Percentiles rank a stretch among this genome's conserved stretches.
phyloP scores from a whole-genome alignment of 53 echinoderm and acorn worm genomes.

The Hippasteria phrygiana region DNA sequence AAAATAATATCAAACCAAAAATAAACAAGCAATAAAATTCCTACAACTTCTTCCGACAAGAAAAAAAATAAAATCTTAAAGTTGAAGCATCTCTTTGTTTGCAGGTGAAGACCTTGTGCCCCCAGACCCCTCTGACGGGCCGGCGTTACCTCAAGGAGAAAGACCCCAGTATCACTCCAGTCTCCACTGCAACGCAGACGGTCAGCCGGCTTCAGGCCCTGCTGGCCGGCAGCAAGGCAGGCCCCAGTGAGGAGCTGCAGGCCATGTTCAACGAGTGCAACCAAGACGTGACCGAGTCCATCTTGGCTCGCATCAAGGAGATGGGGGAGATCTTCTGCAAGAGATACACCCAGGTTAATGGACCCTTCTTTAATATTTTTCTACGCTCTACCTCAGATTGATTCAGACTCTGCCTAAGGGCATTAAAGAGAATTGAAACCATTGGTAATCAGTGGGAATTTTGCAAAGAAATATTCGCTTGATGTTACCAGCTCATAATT shows the following conservation, averaged over 20 bases:
- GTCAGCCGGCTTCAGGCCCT: constrained; percentile 95
- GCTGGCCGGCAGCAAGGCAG: constrained; percentile 80
- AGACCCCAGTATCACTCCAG: constrained; percentile 83
- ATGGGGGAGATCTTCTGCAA: constrained; percentile 94
- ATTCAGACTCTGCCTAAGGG: too few species aligned
- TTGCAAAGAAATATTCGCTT: too few species aligned
- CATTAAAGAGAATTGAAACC: too few species aligned
- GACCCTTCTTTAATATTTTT: background rate
- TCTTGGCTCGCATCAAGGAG: constrained; percentile 77
- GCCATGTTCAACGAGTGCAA: constrained; percentile 74
- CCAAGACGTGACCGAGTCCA: constrained; percentile 83
- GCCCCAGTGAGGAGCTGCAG: constrained; percentile 82
- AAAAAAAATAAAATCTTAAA: too few species aligned
- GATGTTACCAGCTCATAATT: too few species aligned
- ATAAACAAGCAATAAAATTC: too few species aligned
- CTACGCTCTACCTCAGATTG: too few species aligned
- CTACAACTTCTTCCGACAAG: too few species aligned
- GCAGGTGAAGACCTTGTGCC: constrained; percentile 83
- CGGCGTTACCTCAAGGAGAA: constrained; percentile 85
- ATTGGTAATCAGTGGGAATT: too few species aligned
- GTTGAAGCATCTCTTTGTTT: too few species aligned
- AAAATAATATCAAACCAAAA: too few species aligned
- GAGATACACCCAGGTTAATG: constrained; percentile 91
- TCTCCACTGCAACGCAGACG: constrained; percentile 98
- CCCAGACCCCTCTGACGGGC: constrained; percentile 92